Evolutionary conservation across 2,113 vertebrate species (phyloP).

Genomic region (Loxodonta africana): DNA sequence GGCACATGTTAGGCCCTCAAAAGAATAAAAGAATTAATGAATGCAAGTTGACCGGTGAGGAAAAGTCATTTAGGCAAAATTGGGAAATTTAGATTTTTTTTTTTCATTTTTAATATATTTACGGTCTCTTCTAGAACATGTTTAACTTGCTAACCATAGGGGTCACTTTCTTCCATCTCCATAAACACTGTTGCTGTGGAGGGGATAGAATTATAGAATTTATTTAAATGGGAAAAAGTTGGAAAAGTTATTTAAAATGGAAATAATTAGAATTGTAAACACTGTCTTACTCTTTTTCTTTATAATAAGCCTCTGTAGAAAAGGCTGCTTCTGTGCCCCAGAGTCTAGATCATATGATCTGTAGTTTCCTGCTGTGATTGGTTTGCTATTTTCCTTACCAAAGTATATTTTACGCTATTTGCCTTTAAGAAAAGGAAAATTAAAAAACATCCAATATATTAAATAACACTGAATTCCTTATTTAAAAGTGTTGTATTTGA

Average conservation of each 20-base stretch:
- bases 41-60: background rate
- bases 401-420: background rate
- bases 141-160: background rate
- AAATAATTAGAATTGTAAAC: background rate
- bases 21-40: constrained; percentile 27
- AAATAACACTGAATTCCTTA: background rate
- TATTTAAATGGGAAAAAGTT: background rate
- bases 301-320: background rate
- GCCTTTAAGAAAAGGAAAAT: background rate
- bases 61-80: background rate
- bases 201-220: background rate
- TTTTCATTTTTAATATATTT: background rate
- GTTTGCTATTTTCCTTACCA: background rate
- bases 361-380: background rate
- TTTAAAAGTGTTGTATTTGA: constrained; percentile 31
- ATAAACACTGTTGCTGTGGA: background rate
- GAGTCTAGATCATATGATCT: background rate
- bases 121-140: background rate
- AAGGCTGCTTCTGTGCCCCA: background rate
- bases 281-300: background rate
- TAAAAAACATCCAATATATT: background rate
- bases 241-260: constrained; percentile 18
- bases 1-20: background rate
- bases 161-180: background rate
- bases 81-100: background rate